Evolutionary conservation across 2,888 invertebrate genomes (phyloP), one percentile per base, ranked within the genome.

Genomic region (Nebria salina): DNA sequence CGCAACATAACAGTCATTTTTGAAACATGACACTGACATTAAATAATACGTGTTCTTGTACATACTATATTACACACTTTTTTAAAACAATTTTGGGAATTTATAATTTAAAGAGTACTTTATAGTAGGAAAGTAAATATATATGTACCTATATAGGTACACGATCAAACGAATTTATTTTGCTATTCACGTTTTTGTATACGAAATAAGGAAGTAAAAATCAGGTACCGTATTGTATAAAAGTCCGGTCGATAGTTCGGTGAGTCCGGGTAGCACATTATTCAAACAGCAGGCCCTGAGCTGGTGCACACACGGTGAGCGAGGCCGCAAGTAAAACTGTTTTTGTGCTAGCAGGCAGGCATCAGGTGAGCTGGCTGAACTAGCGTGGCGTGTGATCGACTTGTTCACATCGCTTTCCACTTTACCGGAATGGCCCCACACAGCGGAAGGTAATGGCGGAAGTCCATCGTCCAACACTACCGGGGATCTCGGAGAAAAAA

Each of bases 381-480:
- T 25, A 26, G 70, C 41, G 26, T 13, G 70, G 66, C 75, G 75
- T 64, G 20, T 43, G 13, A 26, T 13, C 70, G 70, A 15, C 76
- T 42, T 72, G 77, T 64, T 77, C 83, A 83, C 83, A 83, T 81
- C 78, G 81, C 72, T 83, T 83, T 82, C 75, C 83, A 83, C 83
- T 83, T 82, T 83, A 81, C 76, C 77, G 77, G 79, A 83, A 82
- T 83, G 79, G 83, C 74, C 76, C 76, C 66, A 82, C 83, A 81
- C 83, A 83, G 83, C 82, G 74, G 78, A 75, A 82, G 80, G 82
- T 83, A 83, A 83, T 82, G 82, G 82, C 82, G 79, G 82, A 83
- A 83, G 75, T 80, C 82, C 77, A 81, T 82, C 74, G 75, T 72
- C 70, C 54, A 54, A 54, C 54, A 54, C 54, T 54, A 54, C 54